Evolutionary conservation across 2,888 invertebrate genomes (phyloP), one percentile per base, ranked within the genome.

Genomic region (Brachylomia viminalis): DNA sequence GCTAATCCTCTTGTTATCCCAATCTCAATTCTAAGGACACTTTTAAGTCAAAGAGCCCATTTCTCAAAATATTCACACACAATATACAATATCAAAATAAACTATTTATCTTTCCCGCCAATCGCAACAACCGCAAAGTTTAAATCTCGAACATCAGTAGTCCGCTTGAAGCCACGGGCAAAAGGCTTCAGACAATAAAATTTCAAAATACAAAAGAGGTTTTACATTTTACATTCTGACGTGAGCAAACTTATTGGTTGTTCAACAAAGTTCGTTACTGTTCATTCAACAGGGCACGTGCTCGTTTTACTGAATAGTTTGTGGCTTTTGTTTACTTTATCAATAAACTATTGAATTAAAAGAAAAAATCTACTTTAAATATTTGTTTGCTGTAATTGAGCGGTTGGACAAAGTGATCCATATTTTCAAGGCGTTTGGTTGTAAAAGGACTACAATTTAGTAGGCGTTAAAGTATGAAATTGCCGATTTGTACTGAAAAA

Each of bases 181-280:
- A 73, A 73, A 70, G 17, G 52, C 66, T 42, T 79, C 62, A 81
- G 70, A 83, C 69, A 75, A 83, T 72, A 69, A 75, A 33, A 68
- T 77, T 67, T 54, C 47, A 59, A 81, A 73, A 66, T 67, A 80
- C 80, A 56, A 73, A 83, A 80, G 67, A 80, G 80, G 70, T 84
- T 80, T 64, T 33, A 56, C 15, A 82, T 82, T 81, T 77, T 69
- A 59, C 52, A 71, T 75, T 83, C 69, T 68, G 79, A 72, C 49
- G 54, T 67, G 33, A 47, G 56, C 77, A 58, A 84, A 75, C 80
- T 76, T 70, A 72, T 82, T 80, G 47, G 80, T 72, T 69, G 62
- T 62, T 71, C 15, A 59, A 68, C 83, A 83, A 64, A 72, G 82
- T 79, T 83, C 75, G 75, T 82, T 83, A 79, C 67, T 59, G 70